Percentiles rank a stretch among this genome's conserved stretches.
These are phyloP conservation scores for Dynastes hyllus DNA, from an alignment of 2,888 invertebrate genomes.

Conservation along the genomic window DNA sequence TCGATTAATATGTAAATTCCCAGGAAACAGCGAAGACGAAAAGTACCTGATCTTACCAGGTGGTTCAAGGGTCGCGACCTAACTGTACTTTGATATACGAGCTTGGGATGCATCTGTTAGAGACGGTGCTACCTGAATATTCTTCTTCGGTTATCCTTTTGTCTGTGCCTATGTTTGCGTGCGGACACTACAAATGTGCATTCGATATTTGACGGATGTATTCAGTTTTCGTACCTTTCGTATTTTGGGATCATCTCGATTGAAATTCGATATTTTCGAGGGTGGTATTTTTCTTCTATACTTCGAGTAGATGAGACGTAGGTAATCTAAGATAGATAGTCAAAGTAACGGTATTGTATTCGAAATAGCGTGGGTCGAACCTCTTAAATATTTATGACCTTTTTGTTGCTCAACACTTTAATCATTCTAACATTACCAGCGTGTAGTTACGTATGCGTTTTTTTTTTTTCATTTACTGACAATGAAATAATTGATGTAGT, in stretches of 20 bases:
- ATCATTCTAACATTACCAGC: slow-evolving; percentile 4
- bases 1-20: slow-evolving; percentile 43
- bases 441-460: neutral
- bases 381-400: slow-evolving; percentile 31
- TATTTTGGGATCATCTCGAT: slow-evolving; percentile 8
- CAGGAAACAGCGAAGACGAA: slow-evolving; percentile 33
- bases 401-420: slow-evolving; percentile 25
- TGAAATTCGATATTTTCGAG: slow-evolving; percentile 42
- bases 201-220: slow-evolving; percentile 32
- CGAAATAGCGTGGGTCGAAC: slow-evolving; percentile 21
- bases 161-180: neutral
- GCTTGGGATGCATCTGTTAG: slow-evolving; percentile 48
- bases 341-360: slow-evolving; percentile 31
- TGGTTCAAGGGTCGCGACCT: slow-evolving; percentile 50
- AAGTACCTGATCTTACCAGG: slow-evolving; percentile 44
- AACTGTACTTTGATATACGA: slow-evolving; percentile 51
- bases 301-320: neutral
- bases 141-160: slow-evolving; percentile 2
- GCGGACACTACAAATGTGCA: slow-evolving; percentile 5
- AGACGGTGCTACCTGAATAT: slow-evolving; percentile 46
- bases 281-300: slow-evolving; percentile 16
- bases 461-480: neutral
- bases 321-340: slow-evolving; percentile 27
- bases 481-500: neutral
- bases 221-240: slow-evolving; percentile 18